Percentiles rank a stretch among this genome's conserved stretches.
phyloP scores from a whole-genome alignment of 2,888 invertebrate species.

The Thysanoteuthis rhombus region DNA sequence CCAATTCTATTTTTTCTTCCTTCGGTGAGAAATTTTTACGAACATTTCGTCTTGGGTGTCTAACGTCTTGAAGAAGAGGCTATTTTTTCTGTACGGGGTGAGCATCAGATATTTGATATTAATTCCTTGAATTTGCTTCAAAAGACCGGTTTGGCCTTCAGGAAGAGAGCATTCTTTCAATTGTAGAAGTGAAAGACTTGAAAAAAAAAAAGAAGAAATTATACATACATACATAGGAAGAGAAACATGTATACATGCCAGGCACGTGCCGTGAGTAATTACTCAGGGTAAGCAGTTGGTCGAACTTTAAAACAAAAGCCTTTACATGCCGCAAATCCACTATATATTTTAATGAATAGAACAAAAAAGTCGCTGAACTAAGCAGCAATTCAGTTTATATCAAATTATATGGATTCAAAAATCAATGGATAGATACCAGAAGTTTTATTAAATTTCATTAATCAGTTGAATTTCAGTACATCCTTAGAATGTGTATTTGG shows the following conservation, averaged over 20 bases:
- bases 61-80: background rate
- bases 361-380: too few relatives aligned
- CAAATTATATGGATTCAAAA: too few relatives aligned
- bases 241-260: background rate
- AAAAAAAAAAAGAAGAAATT: background rate
- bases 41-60: background rate
- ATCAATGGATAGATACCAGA: too few relatives aligned
- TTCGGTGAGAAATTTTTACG: background rate
- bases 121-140: background rate
- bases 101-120: background rate
- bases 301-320: too few relatives aligned
- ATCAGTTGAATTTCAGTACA: too few relatives aligned
- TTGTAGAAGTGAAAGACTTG: background rate
- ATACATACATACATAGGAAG: background rate
- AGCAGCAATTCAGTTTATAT: too few relatives aligned
- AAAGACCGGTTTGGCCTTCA: background rate
- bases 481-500: too few relatives aligned
- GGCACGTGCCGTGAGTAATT: too few relatives aligned
- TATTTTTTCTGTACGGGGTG: slow-evolving; percentile 12
- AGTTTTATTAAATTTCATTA: too few relatives aligned
- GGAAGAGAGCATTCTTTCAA: background rate
- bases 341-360: too few relatives aligned
- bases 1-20: background rate
- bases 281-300: too few relatives aligned
- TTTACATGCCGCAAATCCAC: too few relatives aligned